Evolutionary conservation across 2,113 vertebrate genomes (phyloP).

Genomic region (Elaphurus davidianus): DNA sequence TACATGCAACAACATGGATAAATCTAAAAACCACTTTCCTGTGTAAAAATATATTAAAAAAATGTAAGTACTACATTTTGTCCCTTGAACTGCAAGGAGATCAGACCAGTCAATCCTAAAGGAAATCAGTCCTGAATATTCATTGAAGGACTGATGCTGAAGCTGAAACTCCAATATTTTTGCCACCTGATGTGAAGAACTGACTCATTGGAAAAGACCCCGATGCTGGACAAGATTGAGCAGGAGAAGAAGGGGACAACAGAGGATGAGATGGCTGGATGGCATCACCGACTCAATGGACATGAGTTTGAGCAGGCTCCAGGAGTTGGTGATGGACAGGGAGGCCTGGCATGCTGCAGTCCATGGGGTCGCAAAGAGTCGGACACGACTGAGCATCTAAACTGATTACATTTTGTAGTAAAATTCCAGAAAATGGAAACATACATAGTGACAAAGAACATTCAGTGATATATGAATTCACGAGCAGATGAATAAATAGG

Average conservation of each 20-base stretch:
- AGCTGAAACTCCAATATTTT: background rate
- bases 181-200: background rate
- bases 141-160: background rate
- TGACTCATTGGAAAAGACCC: background rate
- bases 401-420: background rate
- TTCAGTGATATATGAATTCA: background rate
- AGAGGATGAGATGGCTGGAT: background rate
- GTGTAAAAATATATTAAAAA: background rate
- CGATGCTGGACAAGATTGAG: background rate
- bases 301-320: background rate
- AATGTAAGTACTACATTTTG: background rate
- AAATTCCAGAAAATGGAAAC: background rate
- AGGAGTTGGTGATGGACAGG: background rate
- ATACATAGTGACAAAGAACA: background rate
- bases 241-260: background rate
- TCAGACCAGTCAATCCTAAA: background rate
- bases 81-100: background rate
- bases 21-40: background rate
- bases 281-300: background rate
- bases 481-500: background rate
- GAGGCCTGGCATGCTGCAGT: background rate
- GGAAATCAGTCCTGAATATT: background rate
- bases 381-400: fast-evolving
- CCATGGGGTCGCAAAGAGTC: background rate
- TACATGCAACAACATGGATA: background rate